Base-by-base conservation (phyloP, 2,888 invertebrate species). In the Siphonodentalium dalli region DNA sequence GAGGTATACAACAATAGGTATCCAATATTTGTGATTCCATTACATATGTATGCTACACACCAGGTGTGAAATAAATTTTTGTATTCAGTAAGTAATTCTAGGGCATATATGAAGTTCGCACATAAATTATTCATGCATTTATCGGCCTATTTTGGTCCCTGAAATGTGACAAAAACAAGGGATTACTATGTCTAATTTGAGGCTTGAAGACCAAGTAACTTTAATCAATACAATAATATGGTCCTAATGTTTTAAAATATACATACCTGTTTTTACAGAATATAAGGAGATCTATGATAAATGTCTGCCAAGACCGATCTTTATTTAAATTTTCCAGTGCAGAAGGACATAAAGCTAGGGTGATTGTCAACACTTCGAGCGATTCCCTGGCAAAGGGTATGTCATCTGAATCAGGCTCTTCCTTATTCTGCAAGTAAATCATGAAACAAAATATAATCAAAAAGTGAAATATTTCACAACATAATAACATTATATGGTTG, bases 321-420 rank as follows among this genome's bases (percentile, higher is more conserved):
- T 88, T 88, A 61, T 91, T 88, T 24, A 96, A 84, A 26, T 87
- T 86, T 69, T 93, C 92, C 61, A 95, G 84, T 48, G 91, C 90
- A 48, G 88, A 88, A n/a, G 93, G 91, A 81, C 93, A 93, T 42
- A 97, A 83, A 41, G 93, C 91, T 78, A 96, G 87, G 64, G 92
- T 90, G 64, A 96, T 88, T 43, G 93, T 92, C 59, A 97, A 85
- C 58, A 94, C 89, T 84, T 97, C 96, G 79, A 97, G 85, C 41
- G 94, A 92, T 84, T 96, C 96, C 70, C 92, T 90, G 72, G 93
- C 93, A 75, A 93, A 90, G 84, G 68, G 65, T 39, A 82, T 72
- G 58, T 83, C 82, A 56, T 82, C 82, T 24, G 64, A 49, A 35
- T 82, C 82, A 23, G 75, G 66, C 27, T 65, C 67, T 40, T 67